Base-by-base conservation (phyloP, 2,797 vertebrate species). In the Spinibarbus caldwelli region DNA sequence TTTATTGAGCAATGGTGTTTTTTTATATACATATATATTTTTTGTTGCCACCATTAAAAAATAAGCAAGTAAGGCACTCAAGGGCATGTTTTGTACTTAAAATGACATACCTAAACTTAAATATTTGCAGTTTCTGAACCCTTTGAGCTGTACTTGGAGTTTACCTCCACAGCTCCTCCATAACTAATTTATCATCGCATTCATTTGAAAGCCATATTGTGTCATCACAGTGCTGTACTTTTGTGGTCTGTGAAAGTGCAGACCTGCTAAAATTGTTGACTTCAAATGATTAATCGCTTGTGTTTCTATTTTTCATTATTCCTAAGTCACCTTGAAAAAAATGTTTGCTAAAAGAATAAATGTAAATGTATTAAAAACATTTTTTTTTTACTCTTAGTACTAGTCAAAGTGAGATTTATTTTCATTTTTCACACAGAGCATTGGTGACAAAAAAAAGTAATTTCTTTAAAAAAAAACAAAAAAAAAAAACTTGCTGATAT, bases 291-390 rank as follows among this genome's bases (percentile, higher is more conserved):
- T 75, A 52, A 75, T 75, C 17, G 10, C 10, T 23, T 52, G 19
- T 34, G 41, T 21, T 73, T 31, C 29, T 52, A 52, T 75, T 52
- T 75, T 34, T 52, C 72, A 36, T 52, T 49, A 75, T 52, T 34
- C 31, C 11, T 54, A 31, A 47, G 73, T 76, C 49, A 76, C 47
- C 47, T 57, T 77, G 31, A 57, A 75, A n/a, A n/a, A 52, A 15
- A 6, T 11, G 31, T n/a, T 36, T 76, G 72, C 5, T 8, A 36
- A 76, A 36, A 36, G 47, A 49, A 76, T 36, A n/a, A 34, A 76
- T 76, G 11, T 54, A 76, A 54, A 76, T 36, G 29, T 36, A 36
- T 52, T 49, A 3, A 34, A 31, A 29, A 21, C 0, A 31, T 11
- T 21, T 31, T n/a, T n/a, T n/a, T n/a, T 71, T 71, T 29, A 31